Percentiles rank a stretch among this genome's conserved stretches.
These are phyloP conservation scores for Augochlorella aurata DNA, from an alignment of 2,888 invertebrate species.

Conservation along the genomic window DNA sequence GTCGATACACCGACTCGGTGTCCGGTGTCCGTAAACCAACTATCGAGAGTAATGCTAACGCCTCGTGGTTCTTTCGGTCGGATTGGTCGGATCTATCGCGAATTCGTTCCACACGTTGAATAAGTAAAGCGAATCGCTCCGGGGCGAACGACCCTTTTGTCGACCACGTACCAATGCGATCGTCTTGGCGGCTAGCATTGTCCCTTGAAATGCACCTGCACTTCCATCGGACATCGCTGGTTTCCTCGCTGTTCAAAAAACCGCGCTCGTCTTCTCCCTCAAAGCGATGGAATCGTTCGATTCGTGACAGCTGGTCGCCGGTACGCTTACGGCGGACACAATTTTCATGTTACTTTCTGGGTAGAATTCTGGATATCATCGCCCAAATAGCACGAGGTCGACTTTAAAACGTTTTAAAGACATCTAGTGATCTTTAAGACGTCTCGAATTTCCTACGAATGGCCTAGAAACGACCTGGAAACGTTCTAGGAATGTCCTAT, in stretches of 20 bases:
- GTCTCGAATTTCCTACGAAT: no score
- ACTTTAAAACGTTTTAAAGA: no score
- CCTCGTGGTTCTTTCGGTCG: not conserved
- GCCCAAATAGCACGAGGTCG: no score
- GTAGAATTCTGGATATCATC: no score
- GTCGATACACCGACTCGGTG: not conserved
- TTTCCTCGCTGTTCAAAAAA: not conserved
- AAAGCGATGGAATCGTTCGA: not conserved
- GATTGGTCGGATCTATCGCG: conserved; percentile 3
- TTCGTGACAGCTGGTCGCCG: no score
- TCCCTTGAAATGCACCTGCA: not conserved
- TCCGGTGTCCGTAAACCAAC: not conserved
- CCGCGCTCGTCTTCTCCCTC: not conserved
- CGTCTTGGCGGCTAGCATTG: not conserved
- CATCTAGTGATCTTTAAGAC: no score
- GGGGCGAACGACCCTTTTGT: not conserved
- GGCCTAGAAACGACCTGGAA: no score
- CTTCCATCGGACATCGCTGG: not conserved
- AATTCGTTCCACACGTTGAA: conserved; percentile 1
- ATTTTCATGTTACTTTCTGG: no score
- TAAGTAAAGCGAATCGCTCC: not conserved
- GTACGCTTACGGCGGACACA: no score
- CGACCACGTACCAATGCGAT: not conserved
- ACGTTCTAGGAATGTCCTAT: no score
- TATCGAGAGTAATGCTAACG: not conserved